Evolutionary conservation across 2,113 vertebrate genomes (phyloP).

Genomic region (Arizona elegans): DNA sequence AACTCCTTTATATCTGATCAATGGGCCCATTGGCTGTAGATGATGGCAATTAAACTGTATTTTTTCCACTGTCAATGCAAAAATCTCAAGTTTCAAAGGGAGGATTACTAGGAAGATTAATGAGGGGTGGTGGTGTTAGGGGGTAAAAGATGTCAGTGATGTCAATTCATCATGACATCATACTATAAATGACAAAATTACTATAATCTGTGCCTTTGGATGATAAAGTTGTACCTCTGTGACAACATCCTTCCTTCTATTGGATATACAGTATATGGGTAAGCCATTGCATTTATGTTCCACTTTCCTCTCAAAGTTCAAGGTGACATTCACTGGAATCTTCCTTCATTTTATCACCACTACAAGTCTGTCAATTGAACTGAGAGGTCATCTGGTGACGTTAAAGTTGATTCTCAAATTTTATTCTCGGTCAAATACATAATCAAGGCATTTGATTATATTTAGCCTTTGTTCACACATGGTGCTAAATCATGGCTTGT

Average conservation of each 20-base stretch:
- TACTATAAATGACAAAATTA: background rate
- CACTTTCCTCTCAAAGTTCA: background rate
- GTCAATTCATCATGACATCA: background rate
- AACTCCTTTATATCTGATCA: background rate
- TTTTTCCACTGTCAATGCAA: background rate
- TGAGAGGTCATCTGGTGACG: background rate
- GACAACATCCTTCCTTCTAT: background rate
- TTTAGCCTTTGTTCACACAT: background rate
- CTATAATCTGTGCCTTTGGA: background rate
- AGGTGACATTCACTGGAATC: background rate
- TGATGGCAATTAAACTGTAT: background rate
- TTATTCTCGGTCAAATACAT: background rate
- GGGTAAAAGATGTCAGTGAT: background rate
- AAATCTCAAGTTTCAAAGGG: background rate
- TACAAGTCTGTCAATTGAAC: background rate
- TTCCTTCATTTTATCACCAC: background rate
- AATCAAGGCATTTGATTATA: background rate
- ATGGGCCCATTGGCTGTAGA: background rate
- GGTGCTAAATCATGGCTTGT: background rate
- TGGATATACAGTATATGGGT: too few species aligned
- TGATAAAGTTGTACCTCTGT: background rate
- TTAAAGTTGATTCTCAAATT: background rate
- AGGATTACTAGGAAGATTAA: background rate
- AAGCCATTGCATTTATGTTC: too few species aligned
- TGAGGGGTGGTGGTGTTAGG: background rate